Conservation (phyloP, 2,888 invertebrate species). For the Scaptomyza tumidula region DNA sequence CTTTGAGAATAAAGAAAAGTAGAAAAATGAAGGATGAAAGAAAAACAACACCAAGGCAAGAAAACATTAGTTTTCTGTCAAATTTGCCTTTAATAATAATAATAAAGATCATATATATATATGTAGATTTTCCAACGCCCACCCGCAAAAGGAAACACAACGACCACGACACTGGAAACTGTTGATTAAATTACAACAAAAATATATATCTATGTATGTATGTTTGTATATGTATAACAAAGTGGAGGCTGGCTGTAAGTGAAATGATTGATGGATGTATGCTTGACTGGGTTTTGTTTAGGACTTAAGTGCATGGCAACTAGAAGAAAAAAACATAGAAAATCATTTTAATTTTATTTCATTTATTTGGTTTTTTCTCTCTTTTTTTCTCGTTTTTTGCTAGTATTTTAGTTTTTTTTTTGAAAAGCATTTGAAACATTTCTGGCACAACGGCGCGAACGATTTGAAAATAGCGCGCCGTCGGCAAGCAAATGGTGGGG, state of each 20-base stretch:
- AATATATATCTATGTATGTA: not conserved
- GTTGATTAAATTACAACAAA: constrained; percentile 75
- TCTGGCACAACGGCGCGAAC: constrained; percentile 72
- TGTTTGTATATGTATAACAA: constrained; percentile 17
- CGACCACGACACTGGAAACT: constrained; percentile 59
- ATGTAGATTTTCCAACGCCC: constrained; percentile 45
- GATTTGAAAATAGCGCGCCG: constrained; percentile 69
- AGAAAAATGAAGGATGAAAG: not conserved
- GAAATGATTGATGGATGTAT: constrained; percentile 70
- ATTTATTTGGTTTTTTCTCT: constrained; percentile 5
- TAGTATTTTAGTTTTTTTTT: constrained; percentile 35
- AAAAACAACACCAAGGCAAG: constrained; percentile 14
- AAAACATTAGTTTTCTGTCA: constrained; percentile 79
- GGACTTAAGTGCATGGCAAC: constrained; percentile 67
- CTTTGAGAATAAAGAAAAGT: constrained; percentile 50
- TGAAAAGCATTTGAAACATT: constrained; percentile 75
- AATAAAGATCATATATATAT: constrained; percentile 52
- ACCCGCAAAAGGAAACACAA: constrained; percentile 41
- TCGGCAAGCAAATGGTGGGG: not conserved
- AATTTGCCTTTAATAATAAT: constrained; percentile 75
- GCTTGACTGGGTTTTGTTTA: constrained; percentile 33
- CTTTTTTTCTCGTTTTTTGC: constrained; percentile 30
- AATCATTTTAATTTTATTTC: constrained; percentile 47
- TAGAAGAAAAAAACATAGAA: constrained; percentile 1
- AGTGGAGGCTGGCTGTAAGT: constrained; percentile 47